Evolutionary conservation across 2,888 invertebrate genomes (phyloP).

Genomic region (Eupithecia abbreviata): DNA sequence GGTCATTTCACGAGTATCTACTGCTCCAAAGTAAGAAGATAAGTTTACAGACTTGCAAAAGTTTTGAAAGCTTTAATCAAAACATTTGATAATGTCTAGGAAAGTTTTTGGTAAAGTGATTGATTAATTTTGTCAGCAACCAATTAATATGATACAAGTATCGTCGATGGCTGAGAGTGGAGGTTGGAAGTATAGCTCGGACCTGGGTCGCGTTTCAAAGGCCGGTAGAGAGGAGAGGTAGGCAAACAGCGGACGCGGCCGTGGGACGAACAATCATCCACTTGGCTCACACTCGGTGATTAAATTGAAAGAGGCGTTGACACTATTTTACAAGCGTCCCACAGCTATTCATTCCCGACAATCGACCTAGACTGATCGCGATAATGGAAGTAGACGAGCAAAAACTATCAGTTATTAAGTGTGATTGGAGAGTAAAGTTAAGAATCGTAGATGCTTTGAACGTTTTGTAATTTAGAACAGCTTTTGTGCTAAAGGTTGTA

Average conservation of each 20-base stretch:
- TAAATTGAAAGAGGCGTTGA: slow-evolving; percentile 80
- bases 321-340: slow-evolving; percentile 77
- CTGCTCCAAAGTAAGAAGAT: slow-evolving; percentile 1
- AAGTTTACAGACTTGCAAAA: background rate
- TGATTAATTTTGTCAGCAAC: slow-evolving; percentile 19
- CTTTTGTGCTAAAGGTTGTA: background rate
- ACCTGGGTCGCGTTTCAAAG: slow-evolving; percentile 74
- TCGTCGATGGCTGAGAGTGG: slow-evolving; percentile 50
- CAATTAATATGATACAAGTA: slow-evolving; percentile 34
- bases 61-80: slow-evolving; percentile 9
- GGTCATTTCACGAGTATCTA: slow-evolving; percentile 13
- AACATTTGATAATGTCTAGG: slow-evolving; percentile 9
- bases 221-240: slow-evolving; percentile 69
- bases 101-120: slow-evolving; percentile 7
- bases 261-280: slow-evolving; percentile 77
- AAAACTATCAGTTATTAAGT: slow-evolving; percentile 14
- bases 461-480: background rate
- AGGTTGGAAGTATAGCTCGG: slow-evolving; percentile 69
- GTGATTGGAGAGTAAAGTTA: background rate
- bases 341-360: slow-evolving; percentile 66
- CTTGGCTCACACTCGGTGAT: slow-evolving; percentile 81
- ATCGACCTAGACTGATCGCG: slow-evolving; percentile 47
- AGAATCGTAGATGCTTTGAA: background rate
- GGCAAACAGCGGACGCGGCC: slow-evolving; percentile 72
- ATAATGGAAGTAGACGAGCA: slow-evolving; percentile 17